phyloP scores from a whole-genome alignment of 2,888 invertebrate genomes.

The Rhyacophila evoluta region DNA sequence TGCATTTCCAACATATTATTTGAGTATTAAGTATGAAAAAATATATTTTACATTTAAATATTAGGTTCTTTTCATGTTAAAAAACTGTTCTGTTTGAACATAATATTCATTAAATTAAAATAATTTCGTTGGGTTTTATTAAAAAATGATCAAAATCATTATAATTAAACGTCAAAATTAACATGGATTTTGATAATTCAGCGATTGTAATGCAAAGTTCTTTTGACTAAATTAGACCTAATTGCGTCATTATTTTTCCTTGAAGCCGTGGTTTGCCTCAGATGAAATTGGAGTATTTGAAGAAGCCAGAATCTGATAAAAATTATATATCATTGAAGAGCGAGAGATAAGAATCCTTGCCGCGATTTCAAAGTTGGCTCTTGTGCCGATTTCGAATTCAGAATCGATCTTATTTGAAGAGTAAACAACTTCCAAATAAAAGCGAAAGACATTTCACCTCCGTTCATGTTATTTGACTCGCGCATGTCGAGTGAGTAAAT shows the following conservation, averaged over 20 bases:
- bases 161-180: neutral
- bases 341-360: neutral
- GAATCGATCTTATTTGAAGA: conserved; percentile 17
- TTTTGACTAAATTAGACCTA: neutral
- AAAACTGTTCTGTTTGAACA: too few relatives aligned
- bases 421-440: neutral
- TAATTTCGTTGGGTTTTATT: neutral
- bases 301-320: conserved; percentile 1
- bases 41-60: too few relatives aligned
- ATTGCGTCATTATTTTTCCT: neutral
- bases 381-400: neutral
- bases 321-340: conserved; percentile 3
- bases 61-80: too few relatives aligned
- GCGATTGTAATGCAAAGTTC: neutral
- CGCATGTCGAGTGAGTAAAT: neutral
- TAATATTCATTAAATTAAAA: too few relatives aligned
- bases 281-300: neutral
- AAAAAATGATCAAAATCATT: neutral
- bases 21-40: too few relatives aligned
- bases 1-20: too few relatives aligned
- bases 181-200: neutral
- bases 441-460: neutral
- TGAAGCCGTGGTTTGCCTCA: neutral
- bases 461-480: neutral
- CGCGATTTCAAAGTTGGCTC: conserved; percentile 14